These are phyloP conservation scores for Mercenaria mercenaria DNA, from an alignment of 1,140 invertebrate genomes.

Conservation along the genomic window DNA sequence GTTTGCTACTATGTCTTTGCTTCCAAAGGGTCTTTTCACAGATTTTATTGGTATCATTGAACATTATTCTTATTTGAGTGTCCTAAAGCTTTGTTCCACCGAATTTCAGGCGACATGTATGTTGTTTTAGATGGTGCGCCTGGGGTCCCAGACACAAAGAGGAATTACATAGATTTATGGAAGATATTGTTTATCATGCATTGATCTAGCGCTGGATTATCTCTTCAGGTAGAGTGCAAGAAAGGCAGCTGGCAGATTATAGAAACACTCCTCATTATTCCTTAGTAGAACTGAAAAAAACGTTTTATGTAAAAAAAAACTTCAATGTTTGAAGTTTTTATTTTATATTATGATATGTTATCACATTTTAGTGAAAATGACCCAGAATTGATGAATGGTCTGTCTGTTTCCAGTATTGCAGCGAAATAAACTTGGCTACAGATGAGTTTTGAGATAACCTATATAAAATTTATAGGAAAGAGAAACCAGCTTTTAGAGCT, in stretches of 20 bases:
- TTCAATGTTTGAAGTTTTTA: constrained; percentile 13
- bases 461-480: no score
- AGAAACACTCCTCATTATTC: background rate
- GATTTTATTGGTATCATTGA: background rate
- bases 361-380: background rate
- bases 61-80: background rate
- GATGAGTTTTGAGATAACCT: no score
- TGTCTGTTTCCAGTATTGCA: background rate
- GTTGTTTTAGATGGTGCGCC: constrained; percentile 12
- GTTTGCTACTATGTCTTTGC: no score
- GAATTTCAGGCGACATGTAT: background rate
- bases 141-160: constrained; percentile 7
- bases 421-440: no score
- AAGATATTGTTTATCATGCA: background rate
- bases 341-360: background rate
- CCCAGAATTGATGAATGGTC: background rate
- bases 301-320: background rate
- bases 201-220: background rate
- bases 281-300: background rate
- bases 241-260: constrained; percentile 17
- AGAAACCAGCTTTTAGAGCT: no score
- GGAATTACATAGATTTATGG: background rate
- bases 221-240: constrained; percentile 10
- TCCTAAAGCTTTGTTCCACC: background rate
- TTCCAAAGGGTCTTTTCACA: no score